A percentile compares a stretch with the other conserved stretches of the same genome.
Conservation (phyloP, 2,888 invertebrate genomes). For the Alviniconcha strummeri region DNA sequence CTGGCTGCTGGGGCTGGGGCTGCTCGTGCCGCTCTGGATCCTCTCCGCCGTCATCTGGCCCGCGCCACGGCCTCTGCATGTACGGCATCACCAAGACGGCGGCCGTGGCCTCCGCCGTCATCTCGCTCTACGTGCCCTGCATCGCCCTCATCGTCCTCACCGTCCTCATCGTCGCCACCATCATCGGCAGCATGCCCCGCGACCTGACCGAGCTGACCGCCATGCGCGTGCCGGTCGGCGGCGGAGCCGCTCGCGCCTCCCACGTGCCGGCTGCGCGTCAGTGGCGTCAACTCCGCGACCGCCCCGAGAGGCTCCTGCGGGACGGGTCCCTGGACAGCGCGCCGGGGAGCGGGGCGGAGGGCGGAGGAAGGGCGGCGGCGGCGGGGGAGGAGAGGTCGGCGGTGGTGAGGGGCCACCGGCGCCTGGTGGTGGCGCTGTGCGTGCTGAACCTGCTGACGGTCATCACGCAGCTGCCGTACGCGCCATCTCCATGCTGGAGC, state of each 20-base stretch:
- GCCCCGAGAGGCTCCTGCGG: not conserved
- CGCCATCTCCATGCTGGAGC: conserved; percentile 41
- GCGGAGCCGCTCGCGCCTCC: not conserved
- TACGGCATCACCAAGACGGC: conserved; percentile 45
- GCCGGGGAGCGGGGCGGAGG: not conserved
- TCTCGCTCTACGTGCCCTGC: conserved; percentile 45
- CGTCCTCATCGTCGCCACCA: conserved; percentile 42
- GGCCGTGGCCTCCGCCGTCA: conserved; percentile 37
- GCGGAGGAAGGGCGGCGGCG: not conserved
- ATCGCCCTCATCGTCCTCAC: conserved; percentile 39
- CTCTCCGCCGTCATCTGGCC: conserved; percentile 39
- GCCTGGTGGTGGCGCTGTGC: conserved; percentile 36
- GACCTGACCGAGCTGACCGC: conserved; percentile 26
- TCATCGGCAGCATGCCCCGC: conserved; percentile 43
- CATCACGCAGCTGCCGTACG: conserved; percentile 43
- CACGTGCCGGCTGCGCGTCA: no score
- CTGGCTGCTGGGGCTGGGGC: conserved; percentile 39
- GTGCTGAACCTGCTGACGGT: conserved; percentile 35
- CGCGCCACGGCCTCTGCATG: conserved; percentile 36
- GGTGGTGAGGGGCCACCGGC: conserved; percentile 28
- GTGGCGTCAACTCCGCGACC: not conserved
- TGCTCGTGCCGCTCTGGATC: conserved; percentile 44
- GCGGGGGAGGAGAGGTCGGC: conserved; percentile 15
- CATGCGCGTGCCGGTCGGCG: not conserved
- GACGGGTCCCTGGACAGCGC: not conserved